Percentiles rank a stretch among this genome's conserved stretches.
These are phyloP conservation scores for Argyra leucocephala DNA, from an alignment of 2,888 invertebrate genomes.

Conservation along the genomic window DNA sequence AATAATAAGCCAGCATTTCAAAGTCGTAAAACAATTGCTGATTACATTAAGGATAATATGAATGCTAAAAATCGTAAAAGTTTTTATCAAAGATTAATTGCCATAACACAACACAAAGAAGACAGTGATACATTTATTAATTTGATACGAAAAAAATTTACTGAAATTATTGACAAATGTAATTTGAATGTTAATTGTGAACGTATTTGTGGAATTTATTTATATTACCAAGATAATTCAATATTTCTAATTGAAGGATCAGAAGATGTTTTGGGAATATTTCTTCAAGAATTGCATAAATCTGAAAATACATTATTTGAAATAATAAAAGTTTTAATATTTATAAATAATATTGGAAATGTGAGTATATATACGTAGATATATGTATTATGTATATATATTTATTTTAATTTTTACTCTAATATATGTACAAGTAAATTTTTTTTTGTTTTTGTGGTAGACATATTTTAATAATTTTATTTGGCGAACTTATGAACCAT, in stretches of 20 bases:
- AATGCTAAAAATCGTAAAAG: slow-evolving; percentile 15
- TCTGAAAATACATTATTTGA: slow-evolving; percentile 15
- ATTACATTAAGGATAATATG: slow-evolving; percentile 21
- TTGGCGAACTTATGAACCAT: slow-evolving; percentile 14
- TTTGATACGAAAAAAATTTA: slow-evolving; percentile 11
- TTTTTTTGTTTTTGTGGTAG: not conserved
- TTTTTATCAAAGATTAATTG: slow-evolving; percentile 22
- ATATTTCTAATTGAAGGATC: slow-evolving; percentile 23
- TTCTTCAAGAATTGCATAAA: slow-evolving; percentile 16
- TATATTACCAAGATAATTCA: slow-evolving; percentile 21
- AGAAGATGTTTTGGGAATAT: slow-evolving; percentile 21
- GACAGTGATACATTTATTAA: slow-evolving; percentile 11
- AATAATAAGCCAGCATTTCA: slow-evolving; percentile 15
- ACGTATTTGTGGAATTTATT: slow-evolving; percentile 15
- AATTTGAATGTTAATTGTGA: slow-evolving; percentile 13
- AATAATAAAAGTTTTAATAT: slow-evolving; percentile 18
- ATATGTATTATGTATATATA: not conserved
- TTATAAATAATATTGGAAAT: slow-evolving; percentile 21
- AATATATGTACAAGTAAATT: too few relatives aligned
- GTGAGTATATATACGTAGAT: slow-evolving; percentile 12
- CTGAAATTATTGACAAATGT: slow-evolving; percentile 7
- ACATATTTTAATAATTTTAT: slow-evolving; percentile 15
- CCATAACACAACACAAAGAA: slow-evolving; percentile 15
- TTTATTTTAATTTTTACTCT: too few relatives aligned
- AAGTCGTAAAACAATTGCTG: slow-evolving; percentile 20